phyloP scores from a whole-genome alignment of 2,797 vertebrate species.

The Otolemur crassicaudatus region DNA sequence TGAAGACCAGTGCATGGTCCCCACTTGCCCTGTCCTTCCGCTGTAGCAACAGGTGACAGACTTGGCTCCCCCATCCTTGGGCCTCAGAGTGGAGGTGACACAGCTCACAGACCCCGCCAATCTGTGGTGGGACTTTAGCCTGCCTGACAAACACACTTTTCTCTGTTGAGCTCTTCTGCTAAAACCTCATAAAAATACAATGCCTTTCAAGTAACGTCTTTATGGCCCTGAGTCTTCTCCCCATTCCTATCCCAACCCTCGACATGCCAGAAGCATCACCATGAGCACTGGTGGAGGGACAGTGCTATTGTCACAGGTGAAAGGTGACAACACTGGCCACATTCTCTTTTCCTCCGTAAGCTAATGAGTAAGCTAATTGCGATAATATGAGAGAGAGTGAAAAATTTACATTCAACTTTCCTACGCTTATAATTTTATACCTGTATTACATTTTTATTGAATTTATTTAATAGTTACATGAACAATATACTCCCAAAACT shows the following conservation, averaged over 20 bases:
- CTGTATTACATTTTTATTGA: not conserved
- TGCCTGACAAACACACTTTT: not conserved
- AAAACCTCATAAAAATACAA: not conserved
- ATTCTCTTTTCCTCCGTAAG: not conserved
- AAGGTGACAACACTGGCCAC: not conserved
- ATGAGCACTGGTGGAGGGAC: not conserved
- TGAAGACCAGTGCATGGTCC: not conserved
- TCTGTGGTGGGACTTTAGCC: no score
- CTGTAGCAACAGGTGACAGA: not conserved
- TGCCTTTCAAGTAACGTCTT: conserved; percentile 1
- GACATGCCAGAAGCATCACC: not conserved
- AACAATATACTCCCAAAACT: not conserved
- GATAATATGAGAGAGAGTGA: not conserved
- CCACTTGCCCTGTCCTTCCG: not conserved
- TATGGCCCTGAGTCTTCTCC: not conserved
- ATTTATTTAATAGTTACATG: not conserved
- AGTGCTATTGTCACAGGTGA: not conserved
- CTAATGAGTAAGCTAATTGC: not conserved
- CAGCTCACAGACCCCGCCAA: not conserved
- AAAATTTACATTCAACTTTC: not conserved
- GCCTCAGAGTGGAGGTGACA: not conserved
- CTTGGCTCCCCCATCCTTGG: not conserved
- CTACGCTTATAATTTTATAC: not conserved
- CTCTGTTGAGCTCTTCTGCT: not conserved
- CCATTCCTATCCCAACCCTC: not conserved